Evolutionary conservation across 2,113 vertebrate genomes (phyloP), one percentile per base, ranked within the genome.

Genomic region (Nannobrachium achirus): DNA sequence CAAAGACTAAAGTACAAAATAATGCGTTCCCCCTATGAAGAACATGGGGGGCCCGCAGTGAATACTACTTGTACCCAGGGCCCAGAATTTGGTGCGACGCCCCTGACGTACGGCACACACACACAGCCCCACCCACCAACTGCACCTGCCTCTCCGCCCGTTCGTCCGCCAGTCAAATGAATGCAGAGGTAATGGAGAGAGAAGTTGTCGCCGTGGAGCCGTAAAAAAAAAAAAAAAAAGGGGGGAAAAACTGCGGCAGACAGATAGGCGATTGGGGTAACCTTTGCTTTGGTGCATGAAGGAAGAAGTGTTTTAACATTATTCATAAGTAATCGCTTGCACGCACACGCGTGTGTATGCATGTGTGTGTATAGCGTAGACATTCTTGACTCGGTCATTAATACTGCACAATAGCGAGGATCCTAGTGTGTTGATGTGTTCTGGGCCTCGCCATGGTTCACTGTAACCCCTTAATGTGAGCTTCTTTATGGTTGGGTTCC

Each of bases 81-180:
- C n/a, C n/a, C n/a, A n/a, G n/a, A n/a, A n/a, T n/a, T n/a, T n/a
- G n/a, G n/a, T n/a, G n/a, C n/a, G n/a, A n/a, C n/a, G n/a, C n/a
- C n/a, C n/a, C n/a, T n/a, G n/a, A n/a, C n/a, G n/a, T n/a, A n/a
- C n/a, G n/a, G n/a, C 82, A 64, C 66, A 71, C 75, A 59, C 84
- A 76, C 72, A 61, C 74, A 74, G n/a, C 61, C 63, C 79, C 68
- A 79, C 73, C 62, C 66, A 48, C 61, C 64, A 45, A 76, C 69
- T 82, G 85, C 73, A 71, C 78, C 72, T 79, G 71, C 78, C 82
- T 79, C 85, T 85, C 78, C 83, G 84, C 83, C 88, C 86, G 84
- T 90, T 84, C 81, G 85, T 85, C 78, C 83, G 84, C 83, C 88
- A 87, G 84, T 90, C 85, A 91, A 89, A 90, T 63, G 57, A 82